phyloP scores from a whole-genome alignment of 1,140 invertebrate species.

The Triops cancriformis region DNA sequence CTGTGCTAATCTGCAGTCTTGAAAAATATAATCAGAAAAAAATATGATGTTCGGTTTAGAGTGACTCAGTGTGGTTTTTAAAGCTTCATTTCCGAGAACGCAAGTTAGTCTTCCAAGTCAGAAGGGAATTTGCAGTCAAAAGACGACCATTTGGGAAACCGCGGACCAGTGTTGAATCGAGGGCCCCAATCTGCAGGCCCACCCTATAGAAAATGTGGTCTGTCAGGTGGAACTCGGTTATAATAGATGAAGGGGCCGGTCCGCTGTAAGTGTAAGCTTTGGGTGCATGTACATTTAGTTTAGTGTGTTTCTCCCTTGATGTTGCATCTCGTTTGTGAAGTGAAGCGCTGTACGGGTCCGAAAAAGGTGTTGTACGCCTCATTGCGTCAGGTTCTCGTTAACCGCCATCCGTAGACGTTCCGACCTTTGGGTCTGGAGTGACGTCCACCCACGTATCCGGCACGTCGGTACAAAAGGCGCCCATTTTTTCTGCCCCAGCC shows the following conservation, averaged over 20 bases:
- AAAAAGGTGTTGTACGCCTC: conserved; percentile 13
- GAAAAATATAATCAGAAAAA: too few species aligned
- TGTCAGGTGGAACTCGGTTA: neutral
- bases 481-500: neutral
- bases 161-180: too few species aligned
- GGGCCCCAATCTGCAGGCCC: too few species aligned
- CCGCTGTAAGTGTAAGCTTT: neutral
- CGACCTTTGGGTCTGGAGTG: neutral
- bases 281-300: neutral
- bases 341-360: neutral
- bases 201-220: too few species aligned
- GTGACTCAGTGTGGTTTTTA: too few species aligned
- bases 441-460: conserved; percentile 8
- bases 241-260: neutral
- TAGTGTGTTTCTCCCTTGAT: neutral
- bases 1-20: too few species aligned
- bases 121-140: too few species aligned
- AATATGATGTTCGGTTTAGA: too few species aligned
- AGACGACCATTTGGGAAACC: too few species aligned
- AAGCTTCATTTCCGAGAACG: too few species aligned
- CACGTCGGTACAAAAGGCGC: neutral
- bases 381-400: conserved; percentile 13
- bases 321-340: neutral
- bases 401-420: neutral
- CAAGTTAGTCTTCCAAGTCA: too few species aligned